Evolutionary conservation across 2,113 vertebrate species (phyloP), one percentile per base, ranked within the genome.

Genomic region (Bos javanicus): DNA sequence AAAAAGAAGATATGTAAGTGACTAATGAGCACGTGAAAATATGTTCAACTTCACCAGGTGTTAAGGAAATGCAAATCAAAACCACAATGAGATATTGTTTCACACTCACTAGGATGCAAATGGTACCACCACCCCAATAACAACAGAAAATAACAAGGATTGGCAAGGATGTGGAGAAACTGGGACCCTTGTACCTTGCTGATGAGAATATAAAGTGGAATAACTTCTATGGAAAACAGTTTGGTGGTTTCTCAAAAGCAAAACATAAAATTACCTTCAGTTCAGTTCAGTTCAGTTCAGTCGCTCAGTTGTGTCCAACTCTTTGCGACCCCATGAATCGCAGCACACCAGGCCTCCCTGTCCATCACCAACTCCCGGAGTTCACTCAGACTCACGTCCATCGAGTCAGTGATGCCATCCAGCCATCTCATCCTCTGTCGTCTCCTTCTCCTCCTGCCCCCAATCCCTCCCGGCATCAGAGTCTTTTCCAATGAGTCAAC

Each of bases 291-390:
- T 10, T 48, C 46, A 48, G 46, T 11, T 48, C 8, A 48, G 46
- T 48, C 2, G 2, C 46, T 48, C 46, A 48, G 46, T 48, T 0
- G 2, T 48, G 10, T 48, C 46, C 0, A 2, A 48, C 46, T 48
- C 46, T 48, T 48, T 48, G 46, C 46, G 2, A 48, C 8, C 46
- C 46, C 46, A 48, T 48, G 46, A 48, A 48, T 48, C 46, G 2
- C 10, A 48, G 46, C 46, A 48, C 10, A 2, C 46, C 46, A 48
- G 46, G 46, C 46, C 46, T 48, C 46, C 43, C 46, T 48, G 46
- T 48, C 46, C 46, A 48, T 48, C 46, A 48, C 46, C 46, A 48
- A 48, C 46, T 48, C 46, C 46, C 10, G 2, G 46, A 48, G 46
- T 48, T 48, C 8, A 48, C 46, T 11, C 46, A 48, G 10, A 48